Base-by-base conservation (phyloP, 2,797 vertebrate genomes). In the Coluber constrictor region DNA sequence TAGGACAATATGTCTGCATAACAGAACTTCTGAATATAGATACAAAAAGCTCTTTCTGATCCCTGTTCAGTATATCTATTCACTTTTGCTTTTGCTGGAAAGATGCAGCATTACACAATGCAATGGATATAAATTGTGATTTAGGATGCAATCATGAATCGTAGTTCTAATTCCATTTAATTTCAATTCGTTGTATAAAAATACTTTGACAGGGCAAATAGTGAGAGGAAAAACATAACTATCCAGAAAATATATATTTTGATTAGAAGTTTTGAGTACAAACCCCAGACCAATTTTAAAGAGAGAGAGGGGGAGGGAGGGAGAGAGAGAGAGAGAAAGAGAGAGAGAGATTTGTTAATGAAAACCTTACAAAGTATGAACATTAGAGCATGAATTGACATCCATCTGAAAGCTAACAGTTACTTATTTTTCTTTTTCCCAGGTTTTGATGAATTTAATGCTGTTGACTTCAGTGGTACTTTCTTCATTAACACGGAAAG, bases 401-500 rank as follows among this genome's bases (percentile, higher is more conserved):
- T 1, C 91, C 37, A 20, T 27, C 59, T 18, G 90, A 91, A 2
- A 3, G 0, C 11, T 60, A 91, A 93, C 60, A 93, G 93, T 95
- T 13, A 56, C 9, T 43, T 66, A 94, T 89, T 74, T 93, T 95
- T 88, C 88, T 3, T 56, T 56, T 47, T 25, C 90, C 20, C 92
- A 99, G 99, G 99, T 96, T 99, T 97, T 6, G 99, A 99, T 94
- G 99, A 99, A 97, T 99, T 99, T 96, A 99, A 99, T 87, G 98
- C 99, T 0, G 99, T 99, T 95, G 99, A 99, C 96, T 99, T 99
- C 97, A 99, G 99, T 87, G 99, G 99, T 93, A 99, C 99, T 1
- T 99, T 99, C 98, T 99, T 99, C 96, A 98, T 99, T 96, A 99
- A 99, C 96, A 99, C 99, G 0, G 99, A 99, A 96, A 98, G 99